These are phyloP conservation scores for Liodrosophila aerea DNA, from an alignment of 2,888 invertebrate genomes.

Conservation along the genomic window DNA sequence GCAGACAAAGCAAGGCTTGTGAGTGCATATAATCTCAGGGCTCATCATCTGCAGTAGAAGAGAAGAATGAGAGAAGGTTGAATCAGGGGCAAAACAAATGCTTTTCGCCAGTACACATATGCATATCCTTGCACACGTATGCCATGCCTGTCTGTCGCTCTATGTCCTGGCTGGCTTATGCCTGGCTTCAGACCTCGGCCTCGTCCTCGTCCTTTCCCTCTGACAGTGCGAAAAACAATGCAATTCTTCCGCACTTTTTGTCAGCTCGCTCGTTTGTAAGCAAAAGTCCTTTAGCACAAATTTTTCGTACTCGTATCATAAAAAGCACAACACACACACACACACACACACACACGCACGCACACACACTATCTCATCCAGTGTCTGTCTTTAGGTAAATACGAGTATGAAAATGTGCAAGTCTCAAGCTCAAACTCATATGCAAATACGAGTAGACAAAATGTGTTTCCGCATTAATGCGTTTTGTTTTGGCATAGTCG, in stretches of 20 bases:
- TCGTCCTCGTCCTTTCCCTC: neutral
- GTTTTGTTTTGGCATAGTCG: conserved; percentile 64
- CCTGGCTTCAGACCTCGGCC: conserved; percentile 12
- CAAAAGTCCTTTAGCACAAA: conserved; percentile 73
- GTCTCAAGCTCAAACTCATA: conserved; percentile 50
- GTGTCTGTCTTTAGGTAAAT: conserved; percentile 58
- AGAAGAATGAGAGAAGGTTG: neutral
- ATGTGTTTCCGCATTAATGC: conserved; percentile 78
- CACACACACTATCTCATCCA: conserved; percentile 11
- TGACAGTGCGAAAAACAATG: conserved; percentile 56
- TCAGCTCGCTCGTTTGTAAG: conserved; percentile 76
- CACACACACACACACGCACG: neutral
- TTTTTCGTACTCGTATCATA: conserved; percentile 63
- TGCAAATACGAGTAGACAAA: conserved; percentile 64
- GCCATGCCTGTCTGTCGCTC: conserved; percentile 25
- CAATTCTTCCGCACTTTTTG: conserved; percentile 76
- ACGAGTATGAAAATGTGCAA: conserved; percentile 59
- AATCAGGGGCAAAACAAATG: conserved; percentile 54
- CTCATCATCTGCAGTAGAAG: conserved; percentile 52
- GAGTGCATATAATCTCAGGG: conserved; percentile 76
- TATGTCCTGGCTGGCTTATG: conserved; percentile 49
- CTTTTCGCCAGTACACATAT: conserved; percentile 60
- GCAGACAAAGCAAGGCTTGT: conserved; percentile 58
- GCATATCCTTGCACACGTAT: conserved; percentile 53
- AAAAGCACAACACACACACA: conserved; percentile 65